Evolutionary conservation across 2,797 vertebrate species (phyloP).

Genomic region (Caiman crocodilus): DNA sequence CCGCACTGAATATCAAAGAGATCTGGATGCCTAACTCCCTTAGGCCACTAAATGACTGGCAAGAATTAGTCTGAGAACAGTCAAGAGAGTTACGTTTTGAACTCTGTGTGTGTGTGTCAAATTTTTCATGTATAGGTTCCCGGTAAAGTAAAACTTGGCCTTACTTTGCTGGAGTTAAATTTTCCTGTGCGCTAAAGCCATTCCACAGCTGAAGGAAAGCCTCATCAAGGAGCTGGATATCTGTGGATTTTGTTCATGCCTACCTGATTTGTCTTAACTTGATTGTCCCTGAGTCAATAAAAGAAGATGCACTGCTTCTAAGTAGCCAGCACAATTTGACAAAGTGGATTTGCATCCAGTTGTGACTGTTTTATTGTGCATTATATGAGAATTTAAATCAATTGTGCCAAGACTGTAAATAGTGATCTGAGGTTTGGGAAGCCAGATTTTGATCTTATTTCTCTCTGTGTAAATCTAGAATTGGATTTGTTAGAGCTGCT

Average conservation of each 20-base stretch:
- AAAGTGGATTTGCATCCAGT: neutral
- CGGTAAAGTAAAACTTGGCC: too few species aligned
- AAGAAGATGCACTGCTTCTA: neutral
- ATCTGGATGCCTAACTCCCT: neutral
- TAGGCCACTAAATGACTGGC: neutral
- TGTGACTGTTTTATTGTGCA: neutral
- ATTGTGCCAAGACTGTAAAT: fast-evolving
- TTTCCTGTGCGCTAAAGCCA: too few species aligned
- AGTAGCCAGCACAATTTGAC: neutral
- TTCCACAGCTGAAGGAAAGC: too few species aligned
- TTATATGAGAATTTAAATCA: neutral
- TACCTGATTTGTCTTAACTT: fast-evolving
- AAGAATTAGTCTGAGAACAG: too few species aligned
- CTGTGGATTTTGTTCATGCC: too few species aligned
- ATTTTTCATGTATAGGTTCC: too few species aligned
- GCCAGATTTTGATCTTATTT: neutral
- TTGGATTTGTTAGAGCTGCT: fast-evolving
- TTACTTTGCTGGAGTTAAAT: too few species aligned
- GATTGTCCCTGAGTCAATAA: neutral
- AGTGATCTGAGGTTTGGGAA: neutral
- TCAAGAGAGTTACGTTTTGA: too few species aligned
- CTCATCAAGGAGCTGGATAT: too few species aligned
- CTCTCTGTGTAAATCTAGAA: neutral
- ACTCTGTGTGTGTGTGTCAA: too few species aligned
- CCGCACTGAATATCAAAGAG: neutral